phyloP scores from a whole-genome alignment of 2,797 vertebrate species.

The Pseudochaenichthys georgianus region DNA sequence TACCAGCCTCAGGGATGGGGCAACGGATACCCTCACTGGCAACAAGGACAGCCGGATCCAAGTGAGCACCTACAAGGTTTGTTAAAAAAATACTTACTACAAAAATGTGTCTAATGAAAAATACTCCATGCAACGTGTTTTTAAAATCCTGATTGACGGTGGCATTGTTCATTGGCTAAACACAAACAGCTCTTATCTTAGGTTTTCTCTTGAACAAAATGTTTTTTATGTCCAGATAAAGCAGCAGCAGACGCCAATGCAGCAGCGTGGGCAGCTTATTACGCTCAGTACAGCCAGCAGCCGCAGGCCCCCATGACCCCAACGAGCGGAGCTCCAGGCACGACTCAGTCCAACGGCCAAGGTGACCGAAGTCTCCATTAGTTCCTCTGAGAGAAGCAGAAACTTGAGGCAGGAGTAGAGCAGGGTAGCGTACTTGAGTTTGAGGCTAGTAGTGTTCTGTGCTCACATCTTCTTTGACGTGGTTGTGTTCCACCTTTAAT shows the following conservation, averaged over 20 bases:
- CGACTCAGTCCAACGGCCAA: conserved; percentile 96
- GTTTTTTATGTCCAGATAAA: conserved; percentile 87
- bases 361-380: conserved; percentile 80
- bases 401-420: conserved; percentile 28
- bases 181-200: neutral
- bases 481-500: conserved; percentile 48
- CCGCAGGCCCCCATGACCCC: conserved; percentile 96
- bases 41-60: conserved; percentile 97
- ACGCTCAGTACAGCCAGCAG: conserved; percentile 98
- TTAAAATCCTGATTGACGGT: no score
- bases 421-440: conserved; percentile 50
- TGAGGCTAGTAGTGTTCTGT: conserved; percentile 27
- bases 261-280: conserved; percentile 99
- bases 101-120: neutral
- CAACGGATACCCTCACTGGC: conserved; percentile 98
- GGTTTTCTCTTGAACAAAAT: neutral
- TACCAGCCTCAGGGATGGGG: conserved; percentile 99
- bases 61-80: conserved; percentile 79
- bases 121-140: no score
- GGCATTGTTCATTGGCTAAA: no score
- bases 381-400: conserved; percentile 3
- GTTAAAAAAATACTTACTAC: no score
- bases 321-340: conserved; percentile 91
- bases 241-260: conserved; percentile 98
- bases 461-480: conserved; percentile 46